Evolutionary conservation across 2,888 invertebrate species (phyloP), one percentile per base, ranked within the genome.

Genomic region (Lasioglossum marginatum): DNA sequence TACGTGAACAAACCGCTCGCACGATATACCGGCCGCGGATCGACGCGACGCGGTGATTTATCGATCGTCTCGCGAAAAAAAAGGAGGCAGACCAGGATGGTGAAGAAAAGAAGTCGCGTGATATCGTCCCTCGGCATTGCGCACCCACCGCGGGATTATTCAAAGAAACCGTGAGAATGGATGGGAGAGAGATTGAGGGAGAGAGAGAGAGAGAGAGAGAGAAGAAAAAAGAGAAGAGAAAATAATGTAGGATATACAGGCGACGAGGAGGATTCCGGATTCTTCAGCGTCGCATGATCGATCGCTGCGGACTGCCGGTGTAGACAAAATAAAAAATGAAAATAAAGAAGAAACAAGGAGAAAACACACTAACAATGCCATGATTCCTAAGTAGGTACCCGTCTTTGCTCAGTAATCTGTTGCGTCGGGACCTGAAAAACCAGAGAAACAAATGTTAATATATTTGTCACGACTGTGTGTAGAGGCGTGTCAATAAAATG

Each of bases 361-460:
- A 86, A 92, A 92, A 91, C 93, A 92, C 92, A 91, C 92, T 92
- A 92, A 88, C 89, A 91, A 91, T 90, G 90, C 83, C 89, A 90
- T 86, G 83, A 91, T 87, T 87, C 84, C 82, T 81, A 85, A 85
- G 86, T 79, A 73, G 88, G 84, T 86, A 84, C 79, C 85, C 86
- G 78, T 83, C 87, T 83, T 88, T 83, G 87, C 77, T 94, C 91
- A 95, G 88, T 94, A 95, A 91, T 95, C 95, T 81, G 94, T 94
- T 85, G 94, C 93, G 82, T 95, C 95, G 87, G 95, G 94, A 92
- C 94, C 95, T 95, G 93, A 87, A 94, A 91, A 83, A 37, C 68
- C 74, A 89, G 72, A 89, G 45, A 87, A 87, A 81, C 71, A 63
- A 31, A 57, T 37, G 71, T 88, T 87, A 83, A 68, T 14, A 16